These are phyloP conservation scores for Orthosia gothica DNA, from an alignment of 2,888 invertebrate species.

Conservation along the genomic window DNA sequence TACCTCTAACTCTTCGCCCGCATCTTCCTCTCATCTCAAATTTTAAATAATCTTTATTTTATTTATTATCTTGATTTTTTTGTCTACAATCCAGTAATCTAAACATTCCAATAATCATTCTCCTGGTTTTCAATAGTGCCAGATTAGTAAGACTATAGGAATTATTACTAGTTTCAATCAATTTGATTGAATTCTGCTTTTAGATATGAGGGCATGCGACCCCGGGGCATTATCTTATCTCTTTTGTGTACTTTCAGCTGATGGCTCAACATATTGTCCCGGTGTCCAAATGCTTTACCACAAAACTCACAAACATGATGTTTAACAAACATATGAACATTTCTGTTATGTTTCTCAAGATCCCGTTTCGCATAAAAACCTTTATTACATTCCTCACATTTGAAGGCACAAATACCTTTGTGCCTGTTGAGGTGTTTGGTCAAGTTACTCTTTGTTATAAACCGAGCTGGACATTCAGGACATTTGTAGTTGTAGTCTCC, in stretches of 20 bases:
- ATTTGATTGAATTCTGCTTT: constrained; percentile 34
- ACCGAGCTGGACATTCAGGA: constrained; percentile 71
- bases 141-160: too few relatives aligned
- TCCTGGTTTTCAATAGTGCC: too few relatives aligned
- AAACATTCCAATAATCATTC: too few relatives aligned
- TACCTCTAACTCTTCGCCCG: too few relatives aligned
- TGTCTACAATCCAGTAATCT: too few relatives aligned
- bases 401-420: constrained; percentile 53
- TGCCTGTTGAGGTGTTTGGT: constrained; percentile 69
- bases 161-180: background rate
- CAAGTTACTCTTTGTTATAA: constrained; percentile 76
- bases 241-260: constrained; percentile 73
- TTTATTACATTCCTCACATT: constrained; percentile 67
- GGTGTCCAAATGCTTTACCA: constrained; percentile 71
- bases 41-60: too few relatives aligned
- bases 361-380: constrained; percentile 64
- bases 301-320: constrained; percentile 73
- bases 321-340: constrained; percentile 67
- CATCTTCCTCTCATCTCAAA: too few relatives aligned
- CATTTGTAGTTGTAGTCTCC: constrained; percentile 76
- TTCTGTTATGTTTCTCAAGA: constrained; percentile 67
- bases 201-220: constrained; percentile 69
- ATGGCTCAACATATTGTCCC: constrained; percentile 72
- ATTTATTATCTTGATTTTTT: too few relatives aligned
- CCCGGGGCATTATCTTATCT: constrained; percentile 57